Evolutionary conservation across 2,797 vertebrate species (phyloP), one percentile per base, ranked within the genome.

Genomic region (Galaxias olidus): DNA sequence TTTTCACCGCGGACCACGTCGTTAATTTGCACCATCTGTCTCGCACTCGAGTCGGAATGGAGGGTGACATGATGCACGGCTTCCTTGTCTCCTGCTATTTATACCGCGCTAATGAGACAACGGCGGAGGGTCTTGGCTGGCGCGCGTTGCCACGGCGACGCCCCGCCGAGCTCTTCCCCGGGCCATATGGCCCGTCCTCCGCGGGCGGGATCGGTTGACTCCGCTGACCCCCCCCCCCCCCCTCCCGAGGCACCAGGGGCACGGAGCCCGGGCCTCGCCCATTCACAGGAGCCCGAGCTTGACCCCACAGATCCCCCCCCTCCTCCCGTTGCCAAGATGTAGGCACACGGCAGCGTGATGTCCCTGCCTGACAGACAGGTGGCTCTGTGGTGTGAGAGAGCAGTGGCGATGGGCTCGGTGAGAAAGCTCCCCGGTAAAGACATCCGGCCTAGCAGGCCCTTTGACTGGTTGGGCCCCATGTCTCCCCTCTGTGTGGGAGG

Each of bases 41-140:
- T 89, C 80, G 75, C 82, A 75, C 83, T 20, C 75, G 86, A 78
- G 87, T 91, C 87, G 86, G 80, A 86, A 77, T 70, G 81, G 65
- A n/a, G 46, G 76, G 80, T 87, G 87, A 89, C 87, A 87, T 84
- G 80, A 90, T 83, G 84, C 84, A 79, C 81, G 83, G 82, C 85
- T 88, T 83, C 82, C 88, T 87, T 80, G 74, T 81, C 84, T 90
- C 85, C 84, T 90, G 88, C 90, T 92, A 91, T 92, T 92, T 93
- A 92, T 92, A 90, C 80, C 84, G 72, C 74, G 61, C 75, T 92
- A 92, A 92, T 87, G 84, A 91, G 88, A 83, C 89, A 89, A 84
- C 84, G 78, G 82, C 86, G 77, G 84, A 83, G 82, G 74, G 77
- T 86, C 65, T 72, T 74, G 86, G 79, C 86, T 74, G 81, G 83